A percentile compares a stretch with the other conserved stretches of the same genome.
These are phyloP conservation scores for Diadophis punctatus DNA, from an alignment of 2,113 vertebrate genomes.

Conservation along the genomic window DNA sequence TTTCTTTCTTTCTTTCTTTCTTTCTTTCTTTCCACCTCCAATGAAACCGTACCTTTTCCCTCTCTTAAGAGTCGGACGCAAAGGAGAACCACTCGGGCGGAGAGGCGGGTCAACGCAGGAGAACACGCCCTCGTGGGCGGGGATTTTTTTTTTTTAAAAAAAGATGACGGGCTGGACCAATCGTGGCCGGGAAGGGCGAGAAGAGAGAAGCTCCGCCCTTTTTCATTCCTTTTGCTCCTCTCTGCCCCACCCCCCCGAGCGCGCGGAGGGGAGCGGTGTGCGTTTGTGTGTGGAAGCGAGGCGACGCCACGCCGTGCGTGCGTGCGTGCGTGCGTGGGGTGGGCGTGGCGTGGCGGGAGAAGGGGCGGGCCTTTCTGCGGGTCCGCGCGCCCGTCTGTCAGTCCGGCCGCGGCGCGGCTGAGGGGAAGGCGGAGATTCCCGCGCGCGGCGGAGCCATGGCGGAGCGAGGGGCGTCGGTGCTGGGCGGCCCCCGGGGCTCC, in stretches of 20 bases:
- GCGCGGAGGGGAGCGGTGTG: not conserved
- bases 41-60: not conserved
- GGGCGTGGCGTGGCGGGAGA: not conserved
- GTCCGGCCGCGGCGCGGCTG: not conserved
- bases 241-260: not conserved
- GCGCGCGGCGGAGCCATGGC: not conserved
- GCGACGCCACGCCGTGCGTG: not conserved
- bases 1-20: too few species aligned
- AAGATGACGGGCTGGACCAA: not conserved
- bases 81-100: not conserved
- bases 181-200: not conserved
- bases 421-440: slow-evolving; percentile 2
- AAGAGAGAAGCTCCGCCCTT: not conserved
- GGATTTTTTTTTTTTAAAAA: not conserved
- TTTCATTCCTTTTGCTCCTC: not conserved
- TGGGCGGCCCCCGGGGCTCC: not conserved
- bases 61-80: not conserved
- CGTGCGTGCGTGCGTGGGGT: too few species aligned
- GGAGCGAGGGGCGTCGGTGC: slow-evolving; percentile 23
- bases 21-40: too few species aligned
- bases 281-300: not conserved
- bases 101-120: not conserved
- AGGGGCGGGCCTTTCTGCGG: not conserved
- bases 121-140: too few species aligned
- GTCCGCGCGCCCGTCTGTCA: not conserved